Evolutionary conservation across 1,140 invertebrate genomes (phyloP).

Genomic region (Cherax destructor): DNA sequence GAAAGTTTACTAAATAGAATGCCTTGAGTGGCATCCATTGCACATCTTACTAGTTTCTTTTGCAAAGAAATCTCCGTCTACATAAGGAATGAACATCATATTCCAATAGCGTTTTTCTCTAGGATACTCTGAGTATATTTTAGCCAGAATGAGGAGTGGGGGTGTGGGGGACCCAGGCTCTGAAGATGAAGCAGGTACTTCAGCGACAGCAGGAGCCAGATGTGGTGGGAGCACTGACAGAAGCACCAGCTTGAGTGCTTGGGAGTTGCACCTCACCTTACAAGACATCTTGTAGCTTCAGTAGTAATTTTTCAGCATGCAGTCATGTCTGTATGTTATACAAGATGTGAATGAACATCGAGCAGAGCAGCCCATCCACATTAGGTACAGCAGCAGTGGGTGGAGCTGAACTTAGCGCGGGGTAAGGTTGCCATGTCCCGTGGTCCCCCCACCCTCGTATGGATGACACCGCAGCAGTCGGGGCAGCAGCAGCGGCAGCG

Average conservation of each 20-base stretch:
- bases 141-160: slow-evolving; percentile 59
- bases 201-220: slow-evolving; percentile 47
- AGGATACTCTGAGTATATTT: slow-evolving; percentile 68
- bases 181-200: slow-evolving; percentile 32
- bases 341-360: slow-evolving; percentile 47
- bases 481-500: slow-evolving; percentile 40
- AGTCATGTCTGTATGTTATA: slow-evolving; percentile 60
- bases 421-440: slow-evolving; percentile 23
- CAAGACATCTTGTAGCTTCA: slow-evolving; percentile 68
- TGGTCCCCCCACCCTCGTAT: slow-evolving; percentile 38
- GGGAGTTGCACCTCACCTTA: slow-evolving; percentile 57
- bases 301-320: slow-evolving; percentile 68
- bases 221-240: slow-evolving; percentile 52
- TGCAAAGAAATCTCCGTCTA: slow-evolving; percentile 61
- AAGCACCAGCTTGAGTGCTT: slow-evolving; percentile 53
- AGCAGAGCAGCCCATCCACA: slow-evolving; percentile 31
- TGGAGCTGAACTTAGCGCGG: slow-evolving; percentile 37
- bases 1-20: slow-evolving; percentile 37
- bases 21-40: slow-evolving; percentile 17
- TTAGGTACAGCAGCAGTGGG: slow-evolving; percentile 45
- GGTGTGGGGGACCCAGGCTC: slow-evolving; percentile 61
- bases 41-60: slow-evolving; percentile 31
- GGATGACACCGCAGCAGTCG: slow-evolving; percentile 44
- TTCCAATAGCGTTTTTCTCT: slow-evolving; percentile 60
- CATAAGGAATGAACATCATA: slow-evolving; percentile 58